Conservation (phyloP, 53 echinoderm and acorn worm species). For the Echinarachnius parma region DNA sequence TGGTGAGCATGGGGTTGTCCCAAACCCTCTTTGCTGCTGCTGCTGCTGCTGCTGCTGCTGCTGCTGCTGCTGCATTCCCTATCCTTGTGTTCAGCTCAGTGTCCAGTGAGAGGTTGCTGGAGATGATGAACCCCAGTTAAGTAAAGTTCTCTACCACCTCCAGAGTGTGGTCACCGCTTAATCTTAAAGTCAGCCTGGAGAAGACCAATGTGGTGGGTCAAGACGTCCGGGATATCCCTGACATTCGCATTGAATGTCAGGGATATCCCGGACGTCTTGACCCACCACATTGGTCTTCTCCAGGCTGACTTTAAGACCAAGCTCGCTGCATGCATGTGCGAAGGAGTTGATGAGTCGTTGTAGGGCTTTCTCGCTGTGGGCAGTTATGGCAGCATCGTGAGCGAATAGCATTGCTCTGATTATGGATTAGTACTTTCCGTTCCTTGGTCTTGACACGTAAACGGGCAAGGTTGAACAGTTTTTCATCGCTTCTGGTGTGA, state of each 20-base stretch:
- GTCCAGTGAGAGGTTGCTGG: constrained; percentile 42
- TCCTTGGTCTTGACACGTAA: constrained; percentile 35
- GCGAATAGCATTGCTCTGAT: constrained; percentile 57
- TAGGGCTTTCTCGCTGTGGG: too few relatives aligned
- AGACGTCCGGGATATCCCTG: too few relatives aligned
- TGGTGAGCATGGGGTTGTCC: constrained; percentile 32
- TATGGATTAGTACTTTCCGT: too few relatives aligned
- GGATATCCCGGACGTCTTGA: constrained; percentile 3
- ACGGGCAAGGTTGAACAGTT: constrained; percentile 44
- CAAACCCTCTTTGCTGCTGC: too few relatives aligned
- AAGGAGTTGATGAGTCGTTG: constrained; percentile 44
- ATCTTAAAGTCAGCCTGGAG: too few relatives aligned
- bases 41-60: too few relatives aligned
- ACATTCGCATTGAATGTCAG: too few relatives aligned
- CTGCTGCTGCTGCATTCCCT: constrained; percentile 37
- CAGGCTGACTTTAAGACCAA: constrained; percentile 67
- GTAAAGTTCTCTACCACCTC: constrained; percentile 41
- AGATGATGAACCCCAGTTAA: constrained; percentile 51
- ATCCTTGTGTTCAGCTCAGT: constrained; percentile 18
- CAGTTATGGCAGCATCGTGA: constrained; percentile 50
- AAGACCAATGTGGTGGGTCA: too few relatives aligned
- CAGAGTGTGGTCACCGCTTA: constrained; percentile 20
- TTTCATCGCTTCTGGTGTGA: constrained; percentile 50
- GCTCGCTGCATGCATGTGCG: constrained; percentile 48
- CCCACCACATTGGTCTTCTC: constrained; percentile 57